Conservation (phyloP, 2,888 invertebrate species). For the Aporophyla nigra region DNA sequence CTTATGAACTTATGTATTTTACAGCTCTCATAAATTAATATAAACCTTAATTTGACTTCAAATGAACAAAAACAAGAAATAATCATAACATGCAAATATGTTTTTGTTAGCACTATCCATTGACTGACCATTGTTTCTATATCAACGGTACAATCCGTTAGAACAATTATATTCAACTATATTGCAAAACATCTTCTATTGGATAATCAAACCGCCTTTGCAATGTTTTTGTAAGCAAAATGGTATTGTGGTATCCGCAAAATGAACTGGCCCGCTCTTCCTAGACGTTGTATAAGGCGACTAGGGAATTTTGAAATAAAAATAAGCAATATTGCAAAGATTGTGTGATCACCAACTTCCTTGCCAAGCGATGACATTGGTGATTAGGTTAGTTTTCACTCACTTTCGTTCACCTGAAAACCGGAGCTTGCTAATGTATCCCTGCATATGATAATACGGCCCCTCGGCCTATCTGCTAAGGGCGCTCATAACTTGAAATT, state of each 20-base stretch:
- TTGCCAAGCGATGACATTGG: neutral
- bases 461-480: neutral
- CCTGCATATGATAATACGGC: neutral
- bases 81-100: neutral
- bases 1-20: neutral
- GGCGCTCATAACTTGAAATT: neutral
- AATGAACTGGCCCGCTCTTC: neutral
- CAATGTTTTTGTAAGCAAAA: neutral
- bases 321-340: neutral
- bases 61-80: neutral
- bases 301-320: neutral
- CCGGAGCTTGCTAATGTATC: neutral
- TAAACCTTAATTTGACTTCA: neutral
- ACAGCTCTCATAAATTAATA: neutral
- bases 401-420: neutral
- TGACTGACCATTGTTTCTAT: constrained; percentile 24
- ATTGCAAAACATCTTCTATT: constrained; percentile 24
- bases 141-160: constrained; percentile 2
- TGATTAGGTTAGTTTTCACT: neutral
- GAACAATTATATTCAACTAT: constrained; percentile 23
- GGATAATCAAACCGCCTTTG: constrained; percentile 7
- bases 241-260: constrained; percentile 4
- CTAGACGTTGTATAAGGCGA: neutral
- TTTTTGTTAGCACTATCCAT: constrained; percentile 16
- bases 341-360: neutral